These are phyloP conservation scores for Myocastor coypus DNA, from an alignment of 2,113 vertebrate species.

Conservation along the genomic window DNA sequence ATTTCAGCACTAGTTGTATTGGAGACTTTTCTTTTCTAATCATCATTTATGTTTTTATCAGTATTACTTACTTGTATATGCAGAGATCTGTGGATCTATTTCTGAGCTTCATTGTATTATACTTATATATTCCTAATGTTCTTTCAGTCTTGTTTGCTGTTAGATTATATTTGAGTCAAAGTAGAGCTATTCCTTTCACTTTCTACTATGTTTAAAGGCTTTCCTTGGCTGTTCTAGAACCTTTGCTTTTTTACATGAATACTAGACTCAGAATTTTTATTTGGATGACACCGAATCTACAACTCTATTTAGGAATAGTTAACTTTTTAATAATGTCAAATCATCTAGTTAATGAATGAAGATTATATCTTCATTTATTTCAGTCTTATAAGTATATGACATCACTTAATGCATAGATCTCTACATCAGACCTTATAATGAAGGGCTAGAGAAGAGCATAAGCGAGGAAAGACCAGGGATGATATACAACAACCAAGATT, in stretches of 20 bases:
- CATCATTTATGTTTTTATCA: background rate
- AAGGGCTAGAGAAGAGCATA: background rate
- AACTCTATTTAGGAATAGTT: background rate
- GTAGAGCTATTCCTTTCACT: background rate
- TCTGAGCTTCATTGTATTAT: background rate
- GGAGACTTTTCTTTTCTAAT: background rate
- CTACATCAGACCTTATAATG: background rate
- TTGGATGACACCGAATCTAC: background rate
- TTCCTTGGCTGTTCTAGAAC: background rate
- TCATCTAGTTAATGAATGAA: background rate
- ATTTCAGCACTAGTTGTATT: background rate
- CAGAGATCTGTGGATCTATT: background rate
- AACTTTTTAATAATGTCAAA: background rate
- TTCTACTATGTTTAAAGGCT: background rate
- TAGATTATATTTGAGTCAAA: background rate
- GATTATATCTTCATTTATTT: background rate
- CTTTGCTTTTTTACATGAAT: background rate
- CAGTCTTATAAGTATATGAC: background rate
- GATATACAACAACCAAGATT: background rate
- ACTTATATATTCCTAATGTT: background rate
- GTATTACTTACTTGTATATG: background rate
- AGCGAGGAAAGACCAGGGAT: background rate
- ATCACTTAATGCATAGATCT: background rate
- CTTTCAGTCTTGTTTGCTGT: background rate
- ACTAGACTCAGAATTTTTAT: background rate